These are phyloP conservation scores for Propithecus deckenii DNA, from an alignment of 2,797 vertebrate species.

Conservation along the genomic window DNA sequence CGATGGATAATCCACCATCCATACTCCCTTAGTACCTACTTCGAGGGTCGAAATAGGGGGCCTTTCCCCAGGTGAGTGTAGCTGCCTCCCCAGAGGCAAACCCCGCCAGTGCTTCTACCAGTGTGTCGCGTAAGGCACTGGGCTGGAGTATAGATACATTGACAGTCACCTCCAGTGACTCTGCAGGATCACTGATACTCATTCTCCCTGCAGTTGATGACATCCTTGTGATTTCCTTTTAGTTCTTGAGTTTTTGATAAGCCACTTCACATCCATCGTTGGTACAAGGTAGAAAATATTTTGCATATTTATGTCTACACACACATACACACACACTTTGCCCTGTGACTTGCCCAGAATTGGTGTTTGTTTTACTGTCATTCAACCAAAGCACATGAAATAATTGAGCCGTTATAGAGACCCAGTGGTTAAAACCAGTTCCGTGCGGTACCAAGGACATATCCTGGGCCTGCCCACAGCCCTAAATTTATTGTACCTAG, in stretches of 20 bases:
- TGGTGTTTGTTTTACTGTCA: background rate
- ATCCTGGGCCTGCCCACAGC: background rate
- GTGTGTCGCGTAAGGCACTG: rapidly evolving
- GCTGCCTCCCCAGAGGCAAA: background rate
- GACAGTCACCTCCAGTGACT: no score
- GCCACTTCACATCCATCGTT: background rate
- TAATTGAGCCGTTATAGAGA: background rate
- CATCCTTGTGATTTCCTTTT: background rate
- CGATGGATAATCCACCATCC: background rate
- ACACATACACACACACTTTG: background rate
- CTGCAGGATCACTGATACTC: rapidly evolving
- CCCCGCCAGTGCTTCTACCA: background rate
- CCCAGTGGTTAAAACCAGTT: background rate
- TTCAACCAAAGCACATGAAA: background rate
- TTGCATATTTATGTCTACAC: background rate
- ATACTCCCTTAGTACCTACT: background rate
- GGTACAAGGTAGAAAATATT: background rate
- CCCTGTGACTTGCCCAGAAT: background rate
- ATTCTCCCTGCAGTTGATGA: background rate
- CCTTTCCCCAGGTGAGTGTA: background rate
- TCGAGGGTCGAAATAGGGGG: background rate
- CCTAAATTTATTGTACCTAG: background rate
- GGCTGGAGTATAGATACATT: rapidly evolving
- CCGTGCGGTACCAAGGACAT: background rate
- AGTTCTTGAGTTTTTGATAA: background rate